A percentile compares a stretch with the other conserved stretches of the same genome.
Conservation (phyloP, 2,113 vertebrate species). For the Lynx canadensis region DNA sequence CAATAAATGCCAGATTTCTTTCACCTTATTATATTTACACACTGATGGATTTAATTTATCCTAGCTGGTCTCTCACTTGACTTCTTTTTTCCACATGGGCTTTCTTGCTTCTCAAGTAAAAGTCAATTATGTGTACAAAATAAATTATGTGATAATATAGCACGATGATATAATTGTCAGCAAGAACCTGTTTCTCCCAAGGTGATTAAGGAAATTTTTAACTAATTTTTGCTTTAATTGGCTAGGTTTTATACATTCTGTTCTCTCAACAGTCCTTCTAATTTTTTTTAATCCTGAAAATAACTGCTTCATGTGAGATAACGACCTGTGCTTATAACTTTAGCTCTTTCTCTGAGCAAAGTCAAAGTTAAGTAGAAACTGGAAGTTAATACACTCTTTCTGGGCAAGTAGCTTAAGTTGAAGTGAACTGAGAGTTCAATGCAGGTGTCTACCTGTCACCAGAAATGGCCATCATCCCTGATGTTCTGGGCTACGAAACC, state of each 20-base stretch:
- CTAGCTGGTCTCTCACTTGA: conserved; percentile 62
- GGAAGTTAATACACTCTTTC: conserved; percentile 65
- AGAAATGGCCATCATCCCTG: conserved; percentile 66
- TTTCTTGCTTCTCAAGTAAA: conserved; percentile 68
- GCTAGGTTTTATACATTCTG: not conserved
- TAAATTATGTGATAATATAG: conserved; percentile 47
- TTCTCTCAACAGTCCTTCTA: conserved; percentile 11
- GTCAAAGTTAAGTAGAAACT: conserved; percentile 45
- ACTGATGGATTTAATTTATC: conserved; percentile 64
- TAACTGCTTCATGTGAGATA: not conserved
- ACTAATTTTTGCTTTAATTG: conserved; percentile 42
- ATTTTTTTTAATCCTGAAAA: conserved; percentile 45
- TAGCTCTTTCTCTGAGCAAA: conserved; percentile 32
- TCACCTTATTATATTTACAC: conserved; percentile 55
- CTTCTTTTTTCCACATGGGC: conserved; percentile 57
- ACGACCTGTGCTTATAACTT: conserved; percentile 3
- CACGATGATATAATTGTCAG: conserved; percentile 42
- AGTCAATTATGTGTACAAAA: conserved; percentile 64
- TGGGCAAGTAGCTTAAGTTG: conserved; percentile 42
- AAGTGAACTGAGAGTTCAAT: conserved; percentile 74
- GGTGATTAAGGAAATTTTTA: conserved; percentile 39
- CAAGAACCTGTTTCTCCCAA: conserved; percentile 23
- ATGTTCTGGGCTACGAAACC: conserved; percentile 37
- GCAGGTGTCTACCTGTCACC: conserved; percentile 69
- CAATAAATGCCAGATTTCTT: conserved; percentile 41